Evolutionary conservation across 2,797 vertebrate genomes (phyloP).

Genomic region (Gallinago solitaria): DNA sequence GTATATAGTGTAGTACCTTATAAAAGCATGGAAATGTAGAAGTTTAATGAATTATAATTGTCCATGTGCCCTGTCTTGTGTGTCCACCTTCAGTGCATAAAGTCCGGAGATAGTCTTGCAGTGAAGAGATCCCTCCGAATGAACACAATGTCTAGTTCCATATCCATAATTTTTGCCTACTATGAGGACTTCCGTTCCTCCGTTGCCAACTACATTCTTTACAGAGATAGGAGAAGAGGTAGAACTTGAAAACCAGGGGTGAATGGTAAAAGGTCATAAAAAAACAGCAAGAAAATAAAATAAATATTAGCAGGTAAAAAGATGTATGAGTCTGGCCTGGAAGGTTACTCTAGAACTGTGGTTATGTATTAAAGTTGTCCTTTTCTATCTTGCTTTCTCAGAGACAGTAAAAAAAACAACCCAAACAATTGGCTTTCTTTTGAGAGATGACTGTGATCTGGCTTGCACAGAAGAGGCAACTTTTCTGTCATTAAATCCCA

Average conservation of each 20-base stretch:
- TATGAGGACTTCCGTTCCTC: not conserved
- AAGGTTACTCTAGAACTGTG: not conserved
- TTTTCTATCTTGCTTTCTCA: not conserved
- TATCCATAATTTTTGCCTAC: not conserved
- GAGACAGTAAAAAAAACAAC: not conserved
- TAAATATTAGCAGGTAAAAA: not conserved
- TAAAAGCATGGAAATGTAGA: not conserved
- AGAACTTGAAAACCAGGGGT: not conserved
- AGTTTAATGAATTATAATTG: not conserved
- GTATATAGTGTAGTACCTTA: not conserved
- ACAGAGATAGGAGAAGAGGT: not conserved
- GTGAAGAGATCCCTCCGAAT: not conserved
- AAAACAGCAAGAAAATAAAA: not conserved
- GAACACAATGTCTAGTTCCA: not conserved
- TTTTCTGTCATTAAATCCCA: not conserved
- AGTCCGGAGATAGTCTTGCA: not conserved
- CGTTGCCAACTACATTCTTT: not conserved
- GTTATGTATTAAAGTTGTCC: not conserved
- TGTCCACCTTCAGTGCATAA: not conserved
- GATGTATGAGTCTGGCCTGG: rapidly evolving
- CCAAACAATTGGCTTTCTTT: not conserved
- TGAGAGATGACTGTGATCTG: not conserved
- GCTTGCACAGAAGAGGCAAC: not conserved
- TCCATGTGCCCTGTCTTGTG: not conserved
- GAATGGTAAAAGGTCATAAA: not conserved